A percentile compares a stretch with the other conserved stretches of the same genome.
Evolutionary conservation across 2,888 invertebrate genomes (phyloP).

Genomic region (Hymenopus coronatus): DNA sequence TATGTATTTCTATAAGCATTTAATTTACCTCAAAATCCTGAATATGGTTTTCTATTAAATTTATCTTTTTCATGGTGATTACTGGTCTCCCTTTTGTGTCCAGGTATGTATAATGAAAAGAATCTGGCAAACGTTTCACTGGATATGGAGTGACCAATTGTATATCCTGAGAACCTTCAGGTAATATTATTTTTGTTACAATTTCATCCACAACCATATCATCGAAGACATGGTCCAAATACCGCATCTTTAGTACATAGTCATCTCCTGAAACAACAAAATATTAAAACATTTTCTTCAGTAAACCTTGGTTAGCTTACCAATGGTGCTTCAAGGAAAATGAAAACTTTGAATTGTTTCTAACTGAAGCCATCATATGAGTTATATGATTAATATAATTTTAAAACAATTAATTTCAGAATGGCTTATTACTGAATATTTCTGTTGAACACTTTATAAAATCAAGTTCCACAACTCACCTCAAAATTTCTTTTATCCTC

Average conservation of each 20-base stretch:
- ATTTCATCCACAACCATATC: constrained; percentile 93
- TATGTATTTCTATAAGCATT: not conserved
- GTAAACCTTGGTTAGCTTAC: too few species aligned
- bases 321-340: too few species aligned
- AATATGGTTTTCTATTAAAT: constrained; percentile 94
- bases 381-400: too few species aligned
- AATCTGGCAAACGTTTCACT: constrained; percentile 70
- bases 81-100: constrained; percentile 93
- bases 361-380: too few species aligned
- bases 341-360: too few species aligned
- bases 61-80: constrained; percentile 73
- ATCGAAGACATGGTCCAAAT: constrained; percentile 96
- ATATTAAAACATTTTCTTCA: too few species aligned
- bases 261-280: constrained; percentile 58
- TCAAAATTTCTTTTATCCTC: too few species aligned
- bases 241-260: constrained; percentile 85
- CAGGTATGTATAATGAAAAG: constrained; percentile 86
- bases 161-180: constrained; percentile 86
- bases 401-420: too few species aligned
- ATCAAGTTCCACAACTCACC: too few species aligned
- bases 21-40: constrained; percentile 76
- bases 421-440: too few species aligned
- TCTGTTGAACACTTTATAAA: too few species aligned
- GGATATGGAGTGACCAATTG: constrained; percentile 78
- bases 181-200: constrained; percentile 84